Evolutionary conservation across 2,888 invertebrate genomes (phyloP).

Genomic region (Epinotia brunnichana): DNA sequence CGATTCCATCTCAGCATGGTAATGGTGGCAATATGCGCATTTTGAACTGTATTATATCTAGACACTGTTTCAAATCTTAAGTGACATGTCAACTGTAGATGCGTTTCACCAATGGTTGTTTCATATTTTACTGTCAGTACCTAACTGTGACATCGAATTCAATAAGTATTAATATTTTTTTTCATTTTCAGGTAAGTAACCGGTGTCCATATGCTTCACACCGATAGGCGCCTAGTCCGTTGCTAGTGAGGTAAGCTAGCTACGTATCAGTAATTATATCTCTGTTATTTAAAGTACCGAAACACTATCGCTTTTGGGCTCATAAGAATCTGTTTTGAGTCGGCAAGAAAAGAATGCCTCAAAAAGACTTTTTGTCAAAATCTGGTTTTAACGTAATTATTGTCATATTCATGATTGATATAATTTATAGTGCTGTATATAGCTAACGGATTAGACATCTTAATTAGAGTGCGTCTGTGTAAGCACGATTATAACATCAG

Average conservation of each 20-base stretch:
- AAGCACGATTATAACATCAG: slow-evolving; percentile 56
- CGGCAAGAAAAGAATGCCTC: no score
- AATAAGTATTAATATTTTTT: slow-evolving; percentile 53
- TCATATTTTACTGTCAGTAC: background rate
- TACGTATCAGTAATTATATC: no score
- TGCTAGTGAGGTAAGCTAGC: background rate
- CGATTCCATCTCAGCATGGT: no score
- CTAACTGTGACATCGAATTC: background rate
- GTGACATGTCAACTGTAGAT: background rate
- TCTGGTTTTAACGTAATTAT: no score
- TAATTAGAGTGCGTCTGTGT: slow-evolving; percentile 32
- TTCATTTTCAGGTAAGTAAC: slow-evolving; percentile 66
- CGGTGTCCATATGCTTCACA: slow-evolving; percentile 17
- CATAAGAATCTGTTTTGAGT: no score
- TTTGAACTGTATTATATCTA: no score
- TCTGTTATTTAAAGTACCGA: no score
- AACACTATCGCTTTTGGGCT: no score
- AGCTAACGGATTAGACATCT: slow-evolving; percentile 22
- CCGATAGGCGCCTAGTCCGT: background rate
- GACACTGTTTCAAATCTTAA: no score
- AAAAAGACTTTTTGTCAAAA: background rate
- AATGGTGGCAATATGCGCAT: no score
- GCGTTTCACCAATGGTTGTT: background rate
- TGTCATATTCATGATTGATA: background rate
- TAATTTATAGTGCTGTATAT: background rate